phyloP scores from a whole-genome alignment of 2,888 invertebrate genomes.

The Drosophila colorata region DNA sequence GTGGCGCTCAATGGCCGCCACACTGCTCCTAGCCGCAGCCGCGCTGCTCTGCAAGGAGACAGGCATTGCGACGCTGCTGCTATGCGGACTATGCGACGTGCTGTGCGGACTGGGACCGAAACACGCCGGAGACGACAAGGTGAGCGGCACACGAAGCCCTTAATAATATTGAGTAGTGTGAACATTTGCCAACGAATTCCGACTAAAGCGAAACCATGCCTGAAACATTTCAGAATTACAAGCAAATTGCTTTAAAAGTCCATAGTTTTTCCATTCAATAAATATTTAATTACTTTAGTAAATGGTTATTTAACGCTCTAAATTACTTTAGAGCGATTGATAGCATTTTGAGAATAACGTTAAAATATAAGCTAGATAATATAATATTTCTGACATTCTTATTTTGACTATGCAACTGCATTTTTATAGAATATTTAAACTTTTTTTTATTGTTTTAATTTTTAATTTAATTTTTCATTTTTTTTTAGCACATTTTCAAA shows the following conservation, averaged over 20 bases:
- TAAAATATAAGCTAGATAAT: too few relatives aligned
- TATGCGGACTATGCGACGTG: slow-evolving; percentile 96
- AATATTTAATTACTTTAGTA: background rate
- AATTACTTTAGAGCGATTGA: too few relatives aligned
- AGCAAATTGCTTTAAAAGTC: too few relatives aligned
- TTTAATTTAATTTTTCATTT: too few relatives aligned
- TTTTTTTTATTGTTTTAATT: too few relatives aligned
- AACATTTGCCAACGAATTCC: background rate
- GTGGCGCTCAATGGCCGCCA: slow-evolving; percentile 86
- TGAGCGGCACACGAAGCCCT: slow-evolving; percentile 59
- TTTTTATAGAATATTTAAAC: too few relatives aligned
- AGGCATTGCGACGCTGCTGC: slow-evolving; percentile 95
- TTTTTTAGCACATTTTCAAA: too few relatives aligned
- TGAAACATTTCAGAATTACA: too few relatives aligned
- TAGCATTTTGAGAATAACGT: too few relatives aligned
- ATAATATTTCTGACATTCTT: too few relatives aligned
- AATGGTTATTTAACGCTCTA: background rate
- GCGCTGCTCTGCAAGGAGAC: slow-evolving; percentile 98
- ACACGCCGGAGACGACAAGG: slow-evolving; percentile 85
- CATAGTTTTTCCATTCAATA: too few relatives aligned
- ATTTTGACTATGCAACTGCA: too few relatives aligned
- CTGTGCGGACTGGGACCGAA: slow-evolving; percentile 86
- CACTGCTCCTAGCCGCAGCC: slow-evolving; percentile 89
- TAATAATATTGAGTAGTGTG: background rate
- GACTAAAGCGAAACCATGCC: background rate